Evolutionary conservation across 2,797 vertebrate genomes (phyloP).

Genomic region (Eleutherodactylus coqui): DNA sequence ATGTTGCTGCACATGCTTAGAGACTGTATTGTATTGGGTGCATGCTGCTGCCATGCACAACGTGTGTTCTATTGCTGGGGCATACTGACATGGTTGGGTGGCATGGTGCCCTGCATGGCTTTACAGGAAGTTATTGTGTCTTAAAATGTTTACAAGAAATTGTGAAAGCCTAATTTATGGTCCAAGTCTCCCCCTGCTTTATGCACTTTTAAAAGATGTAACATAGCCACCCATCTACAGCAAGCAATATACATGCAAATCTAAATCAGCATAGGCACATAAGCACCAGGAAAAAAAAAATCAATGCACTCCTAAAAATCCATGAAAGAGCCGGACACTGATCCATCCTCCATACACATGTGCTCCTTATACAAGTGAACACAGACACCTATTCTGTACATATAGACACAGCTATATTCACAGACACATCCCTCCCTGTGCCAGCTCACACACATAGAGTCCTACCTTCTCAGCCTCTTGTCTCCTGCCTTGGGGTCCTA

Average conservation of each 20-base stretch:
- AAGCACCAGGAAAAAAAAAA: background rate
- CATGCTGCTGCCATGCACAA: slow-evolving; percentile 32
- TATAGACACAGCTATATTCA: slow-evolving; percentile 37
- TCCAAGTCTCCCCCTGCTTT: slow-evolving; percentile 30
- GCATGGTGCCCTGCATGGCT: slow-evolving; percentile 11
- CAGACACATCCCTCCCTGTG: slow-evolving; percentile 45
- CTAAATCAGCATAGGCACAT: background rate
- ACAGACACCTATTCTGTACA: slow-evolving; percentile 30
- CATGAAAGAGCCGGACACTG: background rate
- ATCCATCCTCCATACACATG: slow-evolving; percentile 49
- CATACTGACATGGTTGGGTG: slow-evolving; percentile 12
- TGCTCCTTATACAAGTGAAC: slow-evolving; percentile 16
- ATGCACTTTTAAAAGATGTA: slow-evolving; percentile 38
- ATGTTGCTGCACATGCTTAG: background rate
- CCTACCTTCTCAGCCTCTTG: slow-evolving; percentile 53
- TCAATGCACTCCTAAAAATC: background rate
- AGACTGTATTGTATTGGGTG: background rate
- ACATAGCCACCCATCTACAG: slow-evolving; percentile 10
- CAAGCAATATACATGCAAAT: background rate
- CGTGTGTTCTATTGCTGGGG: background rate
- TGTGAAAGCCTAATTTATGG: background rate
- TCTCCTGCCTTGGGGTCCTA: slow-evolving; percentile 40
- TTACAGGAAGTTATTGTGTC: slow-evolving; percentile 54
- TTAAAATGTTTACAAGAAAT: slow-evolving; percentile 45
- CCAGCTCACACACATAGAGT: slow-evolving; percentile 25